Evolutionary conservation across 2,113 vertebrate genomes (phyloP).

Genomic region (Leptobrachium leishanense): DNA sequence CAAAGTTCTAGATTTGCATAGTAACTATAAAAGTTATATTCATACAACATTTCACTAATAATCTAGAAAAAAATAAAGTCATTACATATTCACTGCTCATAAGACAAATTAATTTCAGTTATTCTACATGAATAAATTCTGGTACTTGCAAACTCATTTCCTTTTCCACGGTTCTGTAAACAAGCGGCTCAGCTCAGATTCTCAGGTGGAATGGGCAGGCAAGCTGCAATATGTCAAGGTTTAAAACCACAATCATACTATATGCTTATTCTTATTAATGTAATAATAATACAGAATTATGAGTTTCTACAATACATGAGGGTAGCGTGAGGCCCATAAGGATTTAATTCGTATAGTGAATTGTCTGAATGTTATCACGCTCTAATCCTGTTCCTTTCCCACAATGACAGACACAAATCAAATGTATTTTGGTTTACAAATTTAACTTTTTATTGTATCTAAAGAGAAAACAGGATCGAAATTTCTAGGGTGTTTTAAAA

Average conservation of each 20-base stretch:
- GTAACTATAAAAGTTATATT: not conserved
- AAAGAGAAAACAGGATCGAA: no score
- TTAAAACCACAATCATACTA: slow-evolving; percentile 8
- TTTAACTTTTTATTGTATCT: no score
- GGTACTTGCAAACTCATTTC: slow-evolving; percentile 28
- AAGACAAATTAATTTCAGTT: slow-evolving; percentile 14
- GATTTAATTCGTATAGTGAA: slow-evolving; percentile 21
- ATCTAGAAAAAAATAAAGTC: not conserved
- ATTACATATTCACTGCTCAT: slow-evolving; percentile 17
- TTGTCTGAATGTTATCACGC: slow-evolving; percentile 26
- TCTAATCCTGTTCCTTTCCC: slow-evolving; percentile 27
- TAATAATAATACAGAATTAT: slow-evolving; percentile 19
- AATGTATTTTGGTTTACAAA: no score
- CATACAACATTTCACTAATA: not conserved
- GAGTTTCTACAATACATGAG: not conserved
- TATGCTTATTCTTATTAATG: slow-evolving; percentile 1
- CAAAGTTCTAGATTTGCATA: not conserved
- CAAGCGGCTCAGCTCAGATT: slow-evolving; percentile 16
- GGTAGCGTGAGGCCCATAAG: slow-evolving; percentile 14
- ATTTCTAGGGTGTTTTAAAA: no score
- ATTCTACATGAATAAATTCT: slow-evolving; percentile 18
- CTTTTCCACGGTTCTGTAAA: slow-evolving; percentile 17
- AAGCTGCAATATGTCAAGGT: not conserved
- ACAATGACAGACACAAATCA: no score
- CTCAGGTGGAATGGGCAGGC: slow-evolving; percentile 20